Percentiles rank a stretch among this genome's conserved stretches.
phyloP scores from a whole-genome alignment of 1,140 invertebrate genomes.

The Popillia japonica region DNA sequence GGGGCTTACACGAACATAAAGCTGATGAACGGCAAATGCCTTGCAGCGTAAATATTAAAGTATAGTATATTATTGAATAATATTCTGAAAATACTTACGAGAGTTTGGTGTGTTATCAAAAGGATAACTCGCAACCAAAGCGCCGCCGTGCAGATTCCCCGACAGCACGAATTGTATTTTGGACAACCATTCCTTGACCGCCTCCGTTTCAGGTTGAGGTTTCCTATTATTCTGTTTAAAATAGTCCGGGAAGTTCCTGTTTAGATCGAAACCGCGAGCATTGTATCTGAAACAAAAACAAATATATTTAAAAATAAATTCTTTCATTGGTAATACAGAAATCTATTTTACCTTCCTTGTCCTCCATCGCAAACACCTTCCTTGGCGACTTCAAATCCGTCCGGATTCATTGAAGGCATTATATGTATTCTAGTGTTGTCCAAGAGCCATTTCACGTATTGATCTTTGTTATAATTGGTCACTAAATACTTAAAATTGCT shows the following conservation, averaged over 20 bases:
- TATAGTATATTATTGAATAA: neutral
- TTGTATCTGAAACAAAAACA: conserved; percentile 72
- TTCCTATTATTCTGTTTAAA: conserved; percentile 88
- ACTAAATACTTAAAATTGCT: conserved; percentile 75
- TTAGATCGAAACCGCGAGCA: conserved; percentile 86
- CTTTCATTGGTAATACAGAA: neutral
- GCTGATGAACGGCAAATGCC: conserved; percentile 85
- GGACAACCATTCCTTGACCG: conserved; percentile 92
- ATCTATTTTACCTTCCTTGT: conserved; percentile 77
- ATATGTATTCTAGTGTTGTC: conserved; percentile 92
- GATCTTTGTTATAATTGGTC: conserved; percentile 80
- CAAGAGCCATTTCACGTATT: conserved; percentile 84
- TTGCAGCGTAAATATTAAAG: conserved; percentile 59
- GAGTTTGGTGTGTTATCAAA: conserved; percentile 92
- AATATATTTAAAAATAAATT: neutral
- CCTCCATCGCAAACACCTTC: conserved; percentile 88
- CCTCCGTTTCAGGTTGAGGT: conserved; percentile 90
- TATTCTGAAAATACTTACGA: conserved; percentile 71
- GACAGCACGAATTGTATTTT: conserved; percentile 93
- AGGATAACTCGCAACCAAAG: conserved; percentile 90
- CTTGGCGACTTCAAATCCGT: conserved; percentile 86
- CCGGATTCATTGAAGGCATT: conserved; percentile 92
- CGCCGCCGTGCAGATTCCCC: conserved; percentile 90
- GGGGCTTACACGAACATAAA: conserved; percentile 82
- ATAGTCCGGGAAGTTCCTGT: conserved; percentile 93